Base-by-base conservation (phyloP, 2,888 invertebrate species). In the Papilio protenor region DNA sequence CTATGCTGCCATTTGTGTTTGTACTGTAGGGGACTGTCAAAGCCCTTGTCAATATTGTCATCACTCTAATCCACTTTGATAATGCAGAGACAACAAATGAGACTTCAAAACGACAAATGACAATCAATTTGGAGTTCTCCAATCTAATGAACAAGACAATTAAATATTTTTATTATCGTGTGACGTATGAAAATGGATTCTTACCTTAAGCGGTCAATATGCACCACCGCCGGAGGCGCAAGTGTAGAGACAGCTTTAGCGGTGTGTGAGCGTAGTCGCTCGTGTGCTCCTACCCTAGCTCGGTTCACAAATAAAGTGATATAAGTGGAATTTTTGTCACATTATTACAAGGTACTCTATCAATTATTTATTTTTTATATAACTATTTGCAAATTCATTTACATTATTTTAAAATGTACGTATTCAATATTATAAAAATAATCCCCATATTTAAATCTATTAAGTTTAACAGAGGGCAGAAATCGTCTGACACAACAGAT, bases 131-230 rank as follows among this genome's bases (percentile, higher is more conserved):
- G 27, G 23, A 57, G 10, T 59, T 2, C 1, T 12, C 23, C n/a
- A 59, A 59, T 55, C 18, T 55, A 55, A 57, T 57, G 21, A 23
- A 6, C 59, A 6, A 23, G 23, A 12, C 12, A 23, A 27, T 61
- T 27, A 61, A 61, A 12, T 59, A 21, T 1, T 59, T 12, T 59
- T 61, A 23, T 33, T 64, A 18, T 49, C 49, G 27, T 40, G 52
- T 81, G 14, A 64, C 84, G 85, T 85, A 11, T 0, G 14, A 79
- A 84, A 89, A 81, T 85, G 93, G 81, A 84, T 59, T 66, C 78
- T 83, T 88, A 88, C 88, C 81, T 80, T 80, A 81, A 91, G 88
- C 90, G 91, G 90, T 91, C 93, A 92, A 92, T 92, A 93, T 92
- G 92, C 91, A 92, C 84, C 83, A 85, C 80, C 78, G 81, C 82